Percentiles rank a stretch among this genome's conserved stretches.
These are phyloP conservation scores for Bungarus multicinctus DNA, from an alignment of 2,113 vertebrate genomes.

Conservation along the genomic window DNA sequence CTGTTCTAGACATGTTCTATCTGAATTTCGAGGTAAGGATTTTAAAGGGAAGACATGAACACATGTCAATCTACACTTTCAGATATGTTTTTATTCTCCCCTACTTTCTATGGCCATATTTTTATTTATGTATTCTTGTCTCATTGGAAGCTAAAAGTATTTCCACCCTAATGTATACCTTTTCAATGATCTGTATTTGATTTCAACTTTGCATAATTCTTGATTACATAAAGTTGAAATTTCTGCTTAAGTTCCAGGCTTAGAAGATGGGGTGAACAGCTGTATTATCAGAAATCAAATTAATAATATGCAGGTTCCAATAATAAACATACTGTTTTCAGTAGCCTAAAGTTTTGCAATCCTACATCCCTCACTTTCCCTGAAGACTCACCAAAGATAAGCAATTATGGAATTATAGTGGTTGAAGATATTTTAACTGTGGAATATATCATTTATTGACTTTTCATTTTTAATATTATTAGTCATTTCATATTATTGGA, in stretches of 20 bases:
- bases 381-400: background rate
- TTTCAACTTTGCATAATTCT: slow-evolving; percentile 1
- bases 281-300: slow-evolving; percentile 15
- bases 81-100: slow-evolving; percentile 4
- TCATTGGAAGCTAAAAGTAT: rapidly evolving
- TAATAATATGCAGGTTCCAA: slow-evolving; percentile 41
- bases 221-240: background rate
- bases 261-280: slow-evolving; percentile 5
- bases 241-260: background rate
- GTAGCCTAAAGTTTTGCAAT: background rate
- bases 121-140: background rate
- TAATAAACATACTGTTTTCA: background rate
- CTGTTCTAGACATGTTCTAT: background rate
- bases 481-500: background rate
- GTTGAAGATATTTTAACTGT: background rate
- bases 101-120: rapidly evolving
- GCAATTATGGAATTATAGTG: background rate
- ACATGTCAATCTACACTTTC: rapidly evolving
- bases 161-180: background rate
- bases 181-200: background rate
- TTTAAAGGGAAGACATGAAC: background rate
- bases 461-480: background rate
- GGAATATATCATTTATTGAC: background rate
- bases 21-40: background rate
- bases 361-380: background rate